Conservation (phyloP, 2,113 vertebrate genomes). For the Calidris pugnax region DNA sequence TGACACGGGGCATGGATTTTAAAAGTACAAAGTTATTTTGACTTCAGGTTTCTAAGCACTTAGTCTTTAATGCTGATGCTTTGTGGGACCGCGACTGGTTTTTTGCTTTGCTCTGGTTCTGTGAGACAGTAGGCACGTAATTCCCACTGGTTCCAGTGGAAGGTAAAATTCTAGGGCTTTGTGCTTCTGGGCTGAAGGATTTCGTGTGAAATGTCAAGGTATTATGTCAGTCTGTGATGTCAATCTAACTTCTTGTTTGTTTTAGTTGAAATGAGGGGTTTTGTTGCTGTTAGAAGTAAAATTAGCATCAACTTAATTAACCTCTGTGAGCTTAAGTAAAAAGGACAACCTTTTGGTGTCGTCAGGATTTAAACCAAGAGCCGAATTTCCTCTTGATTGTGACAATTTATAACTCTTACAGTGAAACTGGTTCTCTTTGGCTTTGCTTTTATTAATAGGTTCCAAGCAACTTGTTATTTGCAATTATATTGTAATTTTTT, state of each 20-base stretch:
- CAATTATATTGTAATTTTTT: not conserved
- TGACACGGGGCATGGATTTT: slow-evolving; percentile 57
- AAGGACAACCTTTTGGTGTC: not conserved
- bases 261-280: not conserved
- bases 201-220: not conserved
- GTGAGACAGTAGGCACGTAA: not conserved
- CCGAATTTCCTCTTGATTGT: not conserved
- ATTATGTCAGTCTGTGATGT: not conserved
- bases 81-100: not conserved
- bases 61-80: not conserved
- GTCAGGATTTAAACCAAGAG: not conserved
- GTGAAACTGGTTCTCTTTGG: not conserved
- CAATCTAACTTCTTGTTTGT: not conserved
- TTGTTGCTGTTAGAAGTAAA: not conserved
- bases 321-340: not conserved
- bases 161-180: not conserved
- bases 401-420: not conserved
- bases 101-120: not conserved
- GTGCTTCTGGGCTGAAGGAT: not conserved
- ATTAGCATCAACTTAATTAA: not conserved
- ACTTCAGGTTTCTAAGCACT: not conserved
- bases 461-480: not conserved
- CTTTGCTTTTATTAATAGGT: not conserved
- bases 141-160: not conserved
- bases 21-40: not conserved